Conservation (phyloP, 2,113 vertebrate species). For the Gambusia affinis region DNA sequence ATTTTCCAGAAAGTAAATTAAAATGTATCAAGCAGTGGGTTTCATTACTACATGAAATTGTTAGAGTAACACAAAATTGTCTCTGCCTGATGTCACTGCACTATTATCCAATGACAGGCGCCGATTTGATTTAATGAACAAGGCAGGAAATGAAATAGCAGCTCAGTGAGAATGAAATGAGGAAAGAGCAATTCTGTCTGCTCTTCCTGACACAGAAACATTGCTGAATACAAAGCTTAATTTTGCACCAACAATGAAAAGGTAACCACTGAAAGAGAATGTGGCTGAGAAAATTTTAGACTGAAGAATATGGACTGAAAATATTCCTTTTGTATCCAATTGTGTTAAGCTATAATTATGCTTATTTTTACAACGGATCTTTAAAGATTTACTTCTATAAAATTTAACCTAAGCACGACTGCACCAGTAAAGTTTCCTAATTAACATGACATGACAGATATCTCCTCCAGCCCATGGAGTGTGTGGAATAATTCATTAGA, state of each 20-base stretch:
- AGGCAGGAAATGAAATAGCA: slow-evolving; percentile 71
- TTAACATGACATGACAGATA: not conserved
- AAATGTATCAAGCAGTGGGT: slow-evolving; percentile 2
- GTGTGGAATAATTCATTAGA: not conserved
- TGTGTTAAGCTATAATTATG: not conserved
- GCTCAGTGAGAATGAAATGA: slow-evolving; percentile 67
- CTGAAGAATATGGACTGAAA: not conserved
- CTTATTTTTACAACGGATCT: not conserved
- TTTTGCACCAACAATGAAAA: slow-evolving; percentile 32
- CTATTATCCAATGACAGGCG: slow-evolving; percentile 34
- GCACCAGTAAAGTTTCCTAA: not conserved
- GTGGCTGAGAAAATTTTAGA: slow-evolving; percentile 11
- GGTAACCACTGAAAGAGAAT: slow-evolving; percentile 21
- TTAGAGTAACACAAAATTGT: slow-evolving; percentile 43
- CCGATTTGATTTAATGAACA: slow-evolving; percentile 61
- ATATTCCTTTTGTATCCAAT: not conserved
- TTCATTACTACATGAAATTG: slow-evolving; percentile 1
- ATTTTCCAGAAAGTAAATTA: not conserved
- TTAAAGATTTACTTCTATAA: not conserved
- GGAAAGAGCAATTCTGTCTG: slow-evolving; percentile 30
- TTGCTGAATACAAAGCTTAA: slow-evolving; percentile 45
- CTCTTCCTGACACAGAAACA: slow-evolving; percentile 42
- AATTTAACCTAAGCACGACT: not conserved
- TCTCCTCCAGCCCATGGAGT: not conserved
- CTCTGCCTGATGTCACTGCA: slow-evolving; percentile 37